phyloP scores from a whole-genome alignment of 2,888 invertebrate species.

The Euphydryas editha region DNA sequence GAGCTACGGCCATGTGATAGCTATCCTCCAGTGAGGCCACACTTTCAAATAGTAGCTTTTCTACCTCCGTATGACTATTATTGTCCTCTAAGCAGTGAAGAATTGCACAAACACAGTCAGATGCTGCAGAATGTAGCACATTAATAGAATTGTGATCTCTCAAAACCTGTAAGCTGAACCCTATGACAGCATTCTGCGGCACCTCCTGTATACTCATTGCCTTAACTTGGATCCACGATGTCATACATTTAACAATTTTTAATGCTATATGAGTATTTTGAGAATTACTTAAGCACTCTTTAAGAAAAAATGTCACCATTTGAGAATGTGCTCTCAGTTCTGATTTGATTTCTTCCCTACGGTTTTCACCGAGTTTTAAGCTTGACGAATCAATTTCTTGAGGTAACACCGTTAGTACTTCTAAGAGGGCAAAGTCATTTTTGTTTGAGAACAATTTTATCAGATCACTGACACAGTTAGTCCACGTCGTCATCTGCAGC shows the following conservation, averaged over 20 bases:
- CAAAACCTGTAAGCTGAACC: slow-evolving; percentile 88
- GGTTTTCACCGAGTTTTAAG: slow-evolving; percentile 94
- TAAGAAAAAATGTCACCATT: slow-evolving; percentile 91
- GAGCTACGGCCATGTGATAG: slow-evolving; percentile 95
- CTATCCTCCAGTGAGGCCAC: slow-evolving; percentile 91
- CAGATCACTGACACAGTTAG: slow-evolving; percentile 92
- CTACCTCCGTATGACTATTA: slow-evolving; percentile 88
- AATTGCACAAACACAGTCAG: slow-evolving; percentile 94
- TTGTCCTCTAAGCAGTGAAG: slow-evolving; percentile 92
- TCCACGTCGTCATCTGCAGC: slow-evolving; percentile 97
- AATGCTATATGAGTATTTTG: slow-evolving; percentile 87
- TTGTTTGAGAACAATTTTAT: slow-evolving; percentile 89
- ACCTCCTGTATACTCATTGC: slow-evolving; percentile 90
- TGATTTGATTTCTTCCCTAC: slow-evolving; percentile 92
- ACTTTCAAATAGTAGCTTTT: slow-evolving; percentile 91
- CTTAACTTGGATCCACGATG: slow-evolving; percentile 95
- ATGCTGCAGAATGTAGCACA: slow-evolving; percentile 93
- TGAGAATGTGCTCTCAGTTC: slow-evolving; percentile 91
- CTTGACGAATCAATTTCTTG: slow-evolving; percentile 95
- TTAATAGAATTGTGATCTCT: slow-evolving; percentile 84
- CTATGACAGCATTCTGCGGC: slow-evolving; percentile 88
- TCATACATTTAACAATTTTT: slow-evolving; percentile 93
- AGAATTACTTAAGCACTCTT: slow-evolving; percentile 87
- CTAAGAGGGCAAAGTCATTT: slow-evolving; percentile 92
- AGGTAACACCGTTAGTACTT: slow-evolving; percentile 96